Conservation (phyloP, 2,113 vertebrate species). For the Calidris pygmaea region DNA sequence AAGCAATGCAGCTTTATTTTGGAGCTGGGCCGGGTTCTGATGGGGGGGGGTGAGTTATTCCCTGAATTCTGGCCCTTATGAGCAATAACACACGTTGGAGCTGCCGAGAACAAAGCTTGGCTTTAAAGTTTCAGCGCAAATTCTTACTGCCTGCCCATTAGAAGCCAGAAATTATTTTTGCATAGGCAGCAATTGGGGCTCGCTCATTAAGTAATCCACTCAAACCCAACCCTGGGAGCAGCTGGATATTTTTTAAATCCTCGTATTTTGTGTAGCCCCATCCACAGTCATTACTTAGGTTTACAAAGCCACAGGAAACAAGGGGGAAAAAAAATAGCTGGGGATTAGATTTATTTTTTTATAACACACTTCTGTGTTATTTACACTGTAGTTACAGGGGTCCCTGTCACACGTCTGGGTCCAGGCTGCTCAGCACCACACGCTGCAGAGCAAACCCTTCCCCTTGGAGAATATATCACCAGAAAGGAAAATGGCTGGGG, state of each 20-base stretch:
- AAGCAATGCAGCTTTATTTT: neutral
- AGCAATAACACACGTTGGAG: rapidly evolving
- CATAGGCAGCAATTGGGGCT: neutral
- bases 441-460: neutral
- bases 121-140: neutral
- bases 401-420: neutral
- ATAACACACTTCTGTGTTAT: neutral
- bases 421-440: neutral
- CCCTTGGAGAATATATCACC: neutral
- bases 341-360: neutral
- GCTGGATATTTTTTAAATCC: neutral
- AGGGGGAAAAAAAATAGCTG: neutral
- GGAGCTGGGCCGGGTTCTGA: neutral
- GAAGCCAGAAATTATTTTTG: neutral
- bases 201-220: neutral
- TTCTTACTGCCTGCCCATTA: neutral
- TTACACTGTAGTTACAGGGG: neutral
- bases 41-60: rapidly evolving
- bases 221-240: neutral
- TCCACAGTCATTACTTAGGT: neutral
- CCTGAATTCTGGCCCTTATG: neutral
- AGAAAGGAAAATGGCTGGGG: neutral
- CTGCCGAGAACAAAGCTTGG: neutral
- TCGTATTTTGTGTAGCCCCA: neutral
- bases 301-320: neutral